phyloP scores from a whole-genome alignment of 1,140 invertebrate genomes.

The Eueides isabella region DNA sequence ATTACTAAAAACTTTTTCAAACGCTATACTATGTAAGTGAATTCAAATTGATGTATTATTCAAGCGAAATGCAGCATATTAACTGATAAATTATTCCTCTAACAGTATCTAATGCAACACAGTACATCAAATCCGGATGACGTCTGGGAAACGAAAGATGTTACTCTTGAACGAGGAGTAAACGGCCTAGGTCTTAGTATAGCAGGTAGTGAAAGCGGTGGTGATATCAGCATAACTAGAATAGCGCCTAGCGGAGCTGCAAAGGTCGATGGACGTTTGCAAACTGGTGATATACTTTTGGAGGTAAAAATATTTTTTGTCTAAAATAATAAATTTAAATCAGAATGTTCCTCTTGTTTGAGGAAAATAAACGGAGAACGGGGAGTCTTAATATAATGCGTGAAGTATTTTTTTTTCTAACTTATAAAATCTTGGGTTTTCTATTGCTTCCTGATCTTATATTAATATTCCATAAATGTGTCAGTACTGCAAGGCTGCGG shows the following conservation, averaged over 20 bases:
- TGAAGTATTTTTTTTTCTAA: too few relatives aligned
- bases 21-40: too few relatives aligned
- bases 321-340: not conserved
- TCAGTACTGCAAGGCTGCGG: not conserved
- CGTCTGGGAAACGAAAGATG: constrained; percentile 93
- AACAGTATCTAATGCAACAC: constrained; percentile 36
- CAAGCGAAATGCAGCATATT: not conserved
- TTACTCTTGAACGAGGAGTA: constrained; percentile 91
- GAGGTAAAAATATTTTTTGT: constrained; percentile 60
- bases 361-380: too few relatives aligned
- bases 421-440: not conserved
- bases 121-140: constrained; percentile 66
- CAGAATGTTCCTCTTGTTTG: not conserved
- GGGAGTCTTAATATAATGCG: not conserved
- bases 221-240: constrained; percentile 98
- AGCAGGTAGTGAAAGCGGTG: constrained; percentile 87
- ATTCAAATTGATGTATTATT: too few relatives aligned
- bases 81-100: not conserved
- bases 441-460: not conserved
- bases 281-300: constrained; percentile 83
- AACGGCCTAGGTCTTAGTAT: constrained; percentile 90
- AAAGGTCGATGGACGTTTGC: constrained; percentile 85
- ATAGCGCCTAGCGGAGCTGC: constrained; percentile 97
- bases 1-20: too few relatives aligned
- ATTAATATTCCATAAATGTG: not conserved